Percentiles rank a stretch among this genome's conserved stretches.
These are phyloP conservation scores for Xyliphius kryptos DNA, from an alignment of 2,113 vertebrate genomes.

Conservation along the genomic window DNA sequence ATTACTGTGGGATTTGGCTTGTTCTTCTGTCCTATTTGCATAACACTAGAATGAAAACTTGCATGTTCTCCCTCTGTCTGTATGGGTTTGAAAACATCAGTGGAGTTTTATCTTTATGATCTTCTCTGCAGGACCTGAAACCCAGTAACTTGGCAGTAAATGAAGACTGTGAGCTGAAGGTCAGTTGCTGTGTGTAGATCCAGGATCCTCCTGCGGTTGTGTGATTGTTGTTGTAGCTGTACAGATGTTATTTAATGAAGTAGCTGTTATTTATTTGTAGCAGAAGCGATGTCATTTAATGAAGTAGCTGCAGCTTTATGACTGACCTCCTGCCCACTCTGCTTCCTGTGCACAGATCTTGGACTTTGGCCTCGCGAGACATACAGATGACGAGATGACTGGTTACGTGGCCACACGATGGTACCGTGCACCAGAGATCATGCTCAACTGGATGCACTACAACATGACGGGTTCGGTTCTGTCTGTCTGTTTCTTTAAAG, in stretches of 20 bases:
- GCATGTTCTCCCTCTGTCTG: too few relatives aligned
- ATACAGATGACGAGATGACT: conserved; percentile 72
- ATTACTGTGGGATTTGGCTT: too few relatives aligned
- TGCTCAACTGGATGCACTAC: conserved; percentile 81
- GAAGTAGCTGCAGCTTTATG: neutral
- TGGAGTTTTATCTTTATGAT: too few relatives aligned
- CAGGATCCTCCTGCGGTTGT: neutral
- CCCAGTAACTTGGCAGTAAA: conserved; percentile 70
- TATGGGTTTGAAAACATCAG: too few relatives aligned
- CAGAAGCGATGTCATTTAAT: too few relatives aligned
- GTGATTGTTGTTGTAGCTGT: neutral
- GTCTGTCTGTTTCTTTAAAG: too few relatives aligned
- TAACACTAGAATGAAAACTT: too few relatives aligned
- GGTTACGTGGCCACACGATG: conserved; percentile 76
- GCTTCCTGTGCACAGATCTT: conserved; percentile 59
- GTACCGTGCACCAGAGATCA: conserved; percentile 75
- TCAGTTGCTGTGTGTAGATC: conserved; percentile 7
- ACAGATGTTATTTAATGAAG: too few relatives aligned
- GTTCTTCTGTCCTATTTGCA: too few relatives aligned
- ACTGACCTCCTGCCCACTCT: neutral
- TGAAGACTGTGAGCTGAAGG: conserved; percentile 74
- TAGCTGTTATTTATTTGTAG: too few relatives aligned
- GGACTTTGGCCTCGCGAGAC: conserved; percentile 75
- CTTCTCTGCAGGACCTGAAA: conserved; percentile 74
- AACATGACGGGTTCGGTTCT: conserved; percentile 62